Evolutionary conservation across 2,113 vertebrate species (phyloP).

Genomic region (Philantomba maxwellii): DNA sequence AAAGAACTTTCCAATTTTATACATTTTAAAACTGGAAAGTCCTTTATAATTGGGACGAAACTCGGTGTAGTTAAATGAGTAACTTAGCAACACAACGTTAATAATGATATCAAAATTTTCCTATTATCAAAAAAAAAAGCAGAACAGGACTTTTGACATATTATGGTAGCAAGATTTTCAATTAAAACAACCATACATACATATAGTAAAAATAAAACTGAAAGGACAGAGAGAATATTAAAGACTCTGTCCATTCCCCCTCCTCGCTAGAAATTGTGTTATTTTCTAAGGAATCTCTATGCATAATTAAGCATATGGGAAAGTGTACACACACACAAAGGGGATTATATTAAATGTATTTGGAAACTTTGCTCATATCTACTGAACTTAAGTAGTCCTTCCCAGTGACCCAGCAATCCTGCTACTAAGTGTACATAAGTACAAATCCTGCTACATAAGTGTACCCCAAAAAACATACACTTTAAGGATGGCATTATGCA

Average conservation of each 20-base stretch:
- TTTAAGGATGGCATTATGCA: background rate
- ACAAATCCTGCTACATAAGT: no score
- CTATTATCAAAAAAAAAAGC: background rate
- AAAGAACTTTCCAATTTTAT: background rate
- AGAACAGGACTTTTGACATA: background rate
- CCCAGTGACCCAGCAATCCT: background rate
- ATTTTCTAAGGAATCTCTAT: background rate
- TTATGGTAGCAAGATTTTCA: background rate
- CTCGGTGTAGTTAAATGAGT: background rate
- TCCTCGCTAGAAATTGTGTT: background rate
- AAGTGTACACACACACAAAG: background rate
- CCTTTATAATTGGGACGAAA: background rate
- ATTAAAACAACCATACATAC: background rate
- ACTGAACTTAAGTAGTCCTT: background rate
- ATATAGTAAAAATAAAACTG: background rate
- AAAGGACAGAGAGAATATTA: background rate
- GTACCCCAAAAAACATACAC: background rate
- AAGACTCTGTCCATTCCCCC: background rate
- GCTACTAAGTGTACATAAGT: background rate
- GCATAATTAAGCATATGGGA: background rate
- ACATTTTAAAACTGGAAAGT: background rate
- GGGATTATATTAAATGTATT: background rate
- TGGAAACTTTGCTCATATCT: background rate
- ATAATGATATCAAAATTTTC: background rate
- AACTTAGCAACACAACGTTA: background rate